Percentiles rank a stretch among this genome's conserved stretches.
These are phyloP conservation scores for Capra hircus DNA, from an alignment of 2,113 vertebrate genomes.

Conservation along the genomic window DNA sequence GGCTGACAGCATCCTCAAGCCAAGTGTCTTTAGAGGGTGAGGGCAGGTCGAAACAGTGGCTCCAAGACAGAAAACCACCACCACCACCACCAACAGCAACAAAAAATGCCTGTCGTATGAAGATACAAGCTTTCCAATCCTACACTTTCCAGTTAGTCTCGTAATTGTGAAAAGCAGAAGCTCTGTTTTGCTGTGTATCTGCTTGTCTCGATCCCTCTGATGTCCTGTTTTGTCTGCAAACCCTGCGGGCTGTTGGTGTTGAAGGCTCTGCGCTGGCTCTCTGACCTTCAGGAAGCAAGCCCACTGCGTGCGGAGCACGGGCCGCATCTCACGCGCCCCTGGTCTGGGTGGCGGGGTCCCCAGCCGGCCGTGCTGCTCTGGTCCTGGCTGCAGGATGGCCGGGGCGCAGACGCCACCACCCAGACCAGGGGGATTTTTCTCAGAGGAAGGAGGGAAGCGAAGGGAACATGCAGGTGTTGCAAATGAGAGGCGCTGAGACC, in stretches of 20 bases:
- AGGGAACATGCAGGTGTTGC: not conserved
- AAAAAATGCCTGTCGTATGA: not conserved
- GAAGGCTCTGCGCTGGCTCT: not conserved
- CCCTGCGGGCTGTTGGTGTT: no score
- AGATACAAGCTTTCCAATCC: not conserved
- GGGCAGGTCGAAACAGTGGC: not conserved
- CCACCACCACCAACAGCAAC: rapidly evolving
- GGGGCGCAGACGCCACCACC: no score
- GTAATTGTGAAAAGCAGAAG: not conserved
- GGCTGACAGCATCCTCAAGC: not conserved
- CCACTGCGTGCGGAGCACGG: rapidly evolving
- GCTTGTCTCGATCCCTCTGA: not conserved
- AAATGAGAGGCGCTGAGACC: not conserved
- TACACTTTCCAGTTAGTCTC: not conserved
- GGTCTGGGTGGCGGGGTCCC: not conserved
- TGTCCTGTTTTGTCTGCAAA: not conserved
- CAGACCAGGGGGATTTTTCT: not conserved
- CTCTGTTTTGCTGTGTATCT: not conserved
- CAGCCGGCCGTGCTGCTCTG: rapidly evolving
- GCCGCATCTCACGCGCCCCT: not conserved
- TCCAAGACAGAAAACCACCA: not conserved
- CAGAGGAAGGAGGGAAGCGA: not conserved
- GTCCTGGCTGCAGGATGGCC: not conserved
- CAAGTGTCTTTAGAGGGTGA: not conserved
- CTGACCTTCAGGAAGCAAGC: not conserved